Conservation (phyloP, 2,888 invertebrate species). For the Caenorhabditis sulstoni region DNA sequence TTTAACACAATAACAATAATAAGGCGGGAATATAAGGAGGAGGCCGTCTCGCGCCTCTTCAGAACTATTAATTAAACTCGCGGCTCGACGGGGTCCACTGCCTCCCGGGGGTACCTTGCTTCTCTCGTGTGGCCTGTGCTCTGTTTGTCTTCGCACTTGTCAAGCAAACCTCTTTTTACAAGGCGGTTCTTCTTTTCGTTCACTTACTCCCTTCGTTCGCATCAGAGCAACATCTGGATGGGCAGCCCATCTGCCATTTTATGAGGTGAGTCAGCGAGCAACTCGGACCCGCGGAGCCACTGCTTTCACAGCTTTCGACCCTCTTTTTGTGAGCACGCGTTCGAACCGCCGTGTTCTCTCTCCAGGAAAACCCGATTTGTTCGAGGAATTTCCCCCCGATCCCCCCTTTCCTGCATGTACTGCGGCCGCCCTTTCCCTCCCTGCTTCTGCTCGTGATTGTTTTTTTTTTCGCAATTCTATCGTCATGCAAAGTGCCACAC, state of each 20-base stretch:
- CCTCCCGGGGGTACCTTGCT: constrained; percentile 26
- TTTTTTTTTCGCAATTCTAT: constrained; percentile 19
- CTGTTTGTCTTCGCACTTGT: constrained; percentile 51
- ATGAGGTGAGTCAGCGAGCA: constrained; percentile 22
- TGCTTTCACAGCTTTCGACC: too few species aligned
- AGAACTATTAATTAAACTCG: constrained; percentile 39
- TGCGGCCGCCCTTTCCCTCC: too few species aligned
- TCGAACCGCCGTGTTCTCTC: too few species aligned
- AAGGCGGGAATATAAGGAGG: constrained; percentile 12
- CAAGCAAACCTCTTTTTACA: constrained; percentile 19
- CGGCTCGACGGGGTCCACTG: constrained; percentile 15
- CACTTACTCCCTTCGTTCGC: constrained; percentile 13
- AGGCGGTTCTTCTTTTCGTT: constrained; percentile 4
- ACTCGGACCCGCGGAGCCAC: too few species aligned
- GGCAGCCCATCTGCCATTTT: constrained; percentile 37
- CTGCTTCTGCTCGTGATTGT: constrained; percentile 7
- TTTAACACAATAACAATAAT: constrained; percentile 56
- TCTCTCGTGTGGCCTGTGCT: constrained; percentile 40
- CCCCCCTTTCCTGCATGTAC: too few species aligned
- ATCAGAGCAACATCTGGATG: constrained; percentile 26
- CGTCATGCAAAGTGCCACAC: constrained; percentile 32
- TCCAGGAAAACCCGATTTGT: too few species aligned
- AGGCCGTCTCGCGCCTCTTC: constrained; percentile 6
- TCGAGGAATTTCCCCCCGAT: too few species aligned
- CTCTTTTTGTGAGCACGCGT: too few species aligned